These are phyloP conservation scores for Catagonus wagneri DNA, from an alignment of 2,113 vertebrate genomes.

Conservation along the genomic window DNA sequence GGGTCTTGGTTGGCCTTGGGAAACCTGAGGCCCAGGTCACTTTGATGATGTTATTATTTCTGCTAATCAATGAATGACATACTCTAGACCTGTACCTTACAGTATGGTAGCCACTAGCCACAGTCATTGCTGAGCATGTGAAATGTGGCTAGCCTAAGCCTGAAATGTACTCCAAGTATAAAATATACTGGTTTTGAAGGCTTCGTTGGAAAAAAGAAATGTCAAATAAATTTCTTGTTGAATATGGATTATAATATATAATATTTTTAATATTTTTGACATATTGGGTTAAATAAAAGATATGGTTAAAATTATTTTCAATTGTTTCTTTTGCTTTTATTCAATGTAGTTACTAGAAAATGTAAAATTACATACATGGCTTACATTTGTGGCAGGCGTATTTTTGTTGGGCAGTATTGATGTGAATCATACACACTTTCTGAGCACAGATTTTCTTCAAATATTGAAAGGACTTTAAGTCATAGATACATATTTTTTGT, in stretches of 20 bases:
- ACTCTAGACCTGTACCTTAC: neutral
- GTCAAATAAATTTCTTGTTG: neutral
- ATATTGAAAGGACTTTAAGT: neutral
- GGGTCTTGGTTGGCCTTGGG: neutral
- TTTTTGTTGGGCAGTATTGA: neutral
- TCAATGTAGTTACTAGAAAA: neutral
- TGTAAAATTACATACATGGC: neutral
- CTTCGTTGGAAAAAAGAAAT: neutral
- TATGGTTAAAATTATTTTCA: neutral
- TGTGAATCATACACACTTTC: neutral
- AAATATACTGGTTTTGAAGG: neutral
- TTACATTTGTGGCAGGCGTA: neutral
- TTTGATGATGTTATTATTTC: neutral
- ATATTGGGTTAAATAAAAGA: neutral
- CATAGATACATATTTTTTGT: no score
- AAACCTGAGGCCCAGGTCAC: neutral
- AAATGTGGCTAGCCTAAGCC: neutral
- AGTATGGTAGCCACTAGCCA: neutral
- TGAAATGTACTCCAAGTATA: neutral
- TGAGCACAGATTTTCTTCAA: neutral
- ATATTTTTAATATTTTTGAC: conserved; percentile 28
- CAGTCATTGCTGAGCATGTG: neutral
- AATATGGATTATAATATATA: neutral
- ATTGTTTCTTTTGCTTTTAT: neutral
- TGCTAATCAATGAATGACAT: neutral